Percentiles rank a stretch among this genome's conserved stretches.
Conservation (phyloP, 1,140 invertebrate species). For the Aphelenchoides fujianensis region DNA sequence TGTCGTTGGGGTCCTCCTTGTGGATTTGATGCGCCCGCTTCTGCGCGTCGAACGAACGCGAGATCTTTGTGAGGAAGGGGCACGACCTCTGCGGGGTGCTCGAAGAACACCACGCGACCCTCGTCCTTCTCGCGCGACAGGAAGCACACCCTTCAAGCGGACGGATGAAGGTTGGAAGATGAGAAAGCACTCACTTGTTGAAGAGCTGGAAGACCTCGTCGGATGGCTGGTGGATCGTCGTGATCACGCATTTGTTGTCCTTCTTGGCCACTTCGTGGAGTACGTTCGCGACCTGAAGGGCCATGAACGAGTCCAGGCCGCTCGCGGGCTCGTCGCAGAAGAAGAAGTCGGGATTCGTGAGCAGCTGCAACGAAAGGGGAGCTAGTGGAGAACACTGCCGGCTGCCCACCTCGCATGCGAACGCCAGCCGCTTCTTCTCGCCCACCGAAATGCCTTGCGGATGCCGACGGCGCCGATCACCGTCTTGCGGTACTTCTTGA, state of each 20-base stretch:
- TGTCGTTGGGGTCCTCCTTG: neutral
- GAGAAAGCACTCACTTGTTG: constrained; percentile 70
- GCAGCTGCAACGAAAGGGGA: constrained; percentile 63
- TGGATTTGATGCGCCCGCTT: neutral
- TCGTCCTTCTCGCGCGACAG: constrained; percentile 63
- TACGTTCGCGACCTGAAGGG: neutral
- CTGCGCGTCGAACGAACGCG: constrained; percentile 66
- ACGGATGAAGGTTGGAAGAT: neutral
- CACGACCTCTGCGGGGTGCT: constrained; percentile 26
- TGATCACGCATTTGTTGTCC: constrained; percentile 71
- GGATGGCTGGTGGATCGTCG: constrained; percentile 79
- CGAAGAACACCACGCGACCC: constrained; percentile 56
- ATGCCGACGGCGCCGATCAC: constrained; percentile 52
- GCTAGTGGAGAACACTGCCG: neutral
- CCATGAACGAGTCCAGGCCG: constrained; percentile 71
- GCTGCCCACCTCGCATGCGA: constrained; percentile 65
- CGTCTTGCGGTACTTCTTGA: constrained; percentile 43
- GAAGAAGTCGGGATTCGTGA: constrained; percentile 70
- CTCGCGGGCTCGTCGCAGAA: constrained; percentile 80
- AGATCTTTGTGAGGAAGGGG: constrained; percentile 63
- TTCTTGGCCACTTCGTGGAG: neutral
- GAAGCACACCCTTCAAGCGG: constrained; percentile 48
- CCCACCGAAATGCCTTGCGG: constrained; percentile 61
- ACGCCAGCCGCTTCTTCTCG: constrained; percentile 65
- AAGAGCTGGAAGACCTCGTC: constrained; percentile 78